Conservation (phyloP, 2,888 invertebrate species). For the Hipparchia semele region DNA sequence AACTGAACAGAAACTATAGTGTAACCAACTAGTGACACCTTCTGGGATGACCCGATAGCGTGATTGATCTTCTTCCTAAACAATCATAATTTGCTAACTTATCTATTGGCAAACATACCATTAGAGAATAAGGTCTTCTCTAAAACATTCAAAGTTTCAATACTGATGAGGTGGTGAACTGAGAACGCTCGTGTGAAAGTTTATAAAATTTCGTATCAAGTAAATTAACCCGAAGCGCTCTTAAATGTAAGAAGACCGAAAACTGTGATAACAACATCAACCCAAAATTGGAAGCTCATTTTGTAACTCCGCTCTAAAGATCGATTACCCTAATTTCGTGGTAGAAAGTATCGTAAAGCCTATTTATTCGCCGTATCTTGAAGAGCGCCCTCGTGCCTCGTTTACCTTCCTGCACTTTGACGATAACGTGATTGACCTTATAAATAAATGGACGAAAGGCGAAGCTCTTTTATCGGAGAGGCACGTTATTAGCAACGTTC, state of each 20-base stretch:
- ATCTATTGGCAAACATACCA: too few species aligned
- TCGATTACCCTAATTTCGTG: conserved; percentile 51
- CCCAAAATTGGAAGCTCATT: conserved; percentile 44
- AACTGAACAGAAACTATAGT: too few species aligned
- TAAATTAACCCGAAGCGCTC: conserved; percentile 20
- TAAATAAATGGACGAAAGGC: conserved; percentile 45
- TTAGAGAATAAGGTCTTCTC: too few species aligned
- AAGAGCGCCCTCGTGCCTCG: conserved; percentile 42
- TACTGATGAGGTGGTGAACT: too few species aligned
- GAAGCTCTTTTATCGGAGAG: conserved; percentile 17
- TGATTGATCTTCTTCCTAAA: neutral
- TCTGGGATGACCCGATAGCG: neutral
- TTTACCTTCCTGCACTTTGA: conserved; percentile 46
- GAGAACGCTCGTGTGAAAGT: too few species aligned
- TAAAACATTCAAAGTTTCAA: too few species aligned
- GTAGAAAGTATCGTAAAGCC: conserved; percentile 41
- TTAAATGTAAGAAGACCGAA: conserved; percentile 23
- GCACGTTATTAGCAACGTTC: conserved; percentile 24
- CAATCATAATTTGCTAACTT: neutral
- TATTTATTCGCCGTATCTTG: conserved; percentile 45
- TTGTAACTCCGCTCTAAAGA: conserved; percentile 42
- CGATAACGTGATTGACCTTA: conserved; percentile 49
- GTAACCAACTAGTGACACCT: neutral
- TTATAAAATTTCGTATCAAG: neutral
- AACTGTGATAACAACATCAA: conserved; percentile 43